Evolutionary conservation across 2,888 invertebrate genomes (phyloP).

Genomic region (Bombylius discolor): DNA sequence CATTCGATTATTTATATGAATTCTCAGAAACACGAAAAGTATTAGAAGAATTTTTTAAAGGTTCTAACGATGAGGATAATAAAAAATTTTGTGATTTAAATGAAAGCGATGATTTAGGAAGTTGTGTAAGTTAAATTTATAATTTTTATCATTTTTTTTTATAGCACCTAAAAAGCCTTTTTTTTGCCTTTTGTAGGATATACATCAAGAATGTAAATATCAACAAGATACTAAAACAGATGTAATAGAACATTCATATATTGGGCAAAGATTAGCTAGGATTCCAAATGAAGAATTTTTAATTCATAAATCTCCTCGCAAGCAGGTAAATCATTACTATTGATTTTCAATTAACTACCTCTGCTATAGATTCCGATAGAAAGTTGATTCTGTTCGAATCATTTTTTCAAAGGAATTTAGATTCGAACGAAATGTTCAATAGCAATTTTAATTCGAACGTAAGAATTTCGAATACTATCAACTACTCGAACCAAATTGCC

Average conservation of each 20-base stretch:
- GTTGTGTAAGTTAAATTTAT: constrained; percentile 23
- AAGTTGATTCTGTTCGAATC: too few relatives aligned
- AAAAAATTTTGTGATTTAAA: constrained; percentile 35
- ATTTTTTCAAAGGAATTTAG: too few relatives aligned
- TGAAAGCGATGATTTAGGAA: constrained; percentile 32
- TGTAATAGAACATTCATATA: constrained; percentile 29
- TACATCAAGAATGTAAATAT: constrained; percentile 21
- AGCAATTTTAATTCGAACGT: too few relatives aligned
- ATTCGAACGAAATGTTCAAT: too few relatives aligned
- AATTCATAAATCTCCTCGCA: constrained; percentile 29
- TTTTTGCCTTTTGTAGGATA: constrained; percentile 19
- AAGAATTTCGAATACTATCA: too few relatives aligned
- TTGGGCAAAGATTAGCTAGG: constrained; percentile 35
- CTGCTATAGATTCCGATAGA: too few relatives aligned
- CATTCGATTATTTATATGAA: constrained; percentile 81
- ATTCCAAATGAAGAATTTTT: constrained; percentile 34
- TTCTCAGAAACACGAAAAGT: constrained; percentile 88
- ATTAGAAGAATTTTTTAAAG: constrained; percentile 81
- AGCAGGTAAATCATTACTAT: background rate
- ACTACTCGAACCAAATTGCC: too few relatives aligned
- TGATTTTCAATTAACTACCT: background rate
- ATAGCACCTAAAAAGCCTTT: background rate
- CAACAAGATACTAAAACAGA: constrained; percentile 23
- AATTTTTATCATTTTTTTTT: background rate
- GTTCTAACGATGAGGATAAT: constrained; percentile 49